Evolutionary conservation across 2,113 vertebrate genomes (phyloP).

Genomic region (Erpornis zantholeuca): DNA sequence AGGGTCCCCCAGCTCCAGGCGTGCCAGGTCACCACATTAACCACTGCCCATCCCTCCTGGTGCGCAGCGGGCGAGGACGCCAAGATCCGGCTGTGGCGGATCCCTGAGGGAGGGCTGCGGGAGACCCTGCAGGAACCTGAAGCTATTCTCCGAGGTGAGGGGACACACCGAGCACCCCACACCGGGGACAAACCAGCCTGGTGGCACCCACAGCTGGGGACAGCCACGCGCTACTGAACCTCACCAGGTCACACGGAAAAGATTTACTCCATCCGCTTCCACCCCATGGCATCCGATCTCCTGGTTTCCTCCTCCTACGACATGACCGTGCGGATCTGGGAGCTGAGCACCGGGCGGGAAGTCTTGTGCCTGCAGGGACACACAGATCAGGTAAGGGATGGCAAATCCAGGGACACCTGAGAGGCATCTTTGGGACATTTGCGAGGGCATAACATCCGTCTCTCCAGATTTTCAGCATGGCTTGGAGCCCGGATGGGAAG

Average conservation of each 20-base stretch:
- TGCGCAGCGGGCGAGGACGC: constrained; percentile 87
- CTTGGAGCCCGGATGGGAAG: constrained; percentile 90
- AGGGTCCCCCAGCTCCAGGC: rapidly evolving
- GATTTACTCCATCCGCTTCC: constrained; percentile 93
- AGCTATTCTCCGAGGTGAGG: constrained; percentile 82
- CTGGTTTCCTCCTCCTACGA: constrained; percentile 94
- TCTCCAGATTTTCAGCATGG: constrained; percentile 88
- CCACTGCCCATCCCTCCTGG: not conserved
- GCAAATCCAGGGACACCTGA: not conserved
- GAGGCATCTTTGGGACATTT: rapidly evolving
- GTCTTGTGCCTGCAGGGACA: constrained; percentile 83
- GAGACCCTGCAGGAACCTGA: constrained; percentile 82
- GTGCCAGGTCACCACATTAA: rapidly evolving
- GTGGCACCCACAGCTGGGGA: not conserved
- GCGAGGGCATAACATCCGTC: not conserved
- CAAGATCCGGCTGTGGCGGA: constrained; percentile 88
- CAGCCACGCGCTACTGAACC: rapidly evolving
- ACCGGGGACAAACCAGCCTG: rapidly evolving
- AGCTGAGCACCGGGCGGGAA: constrained; percentile 70
- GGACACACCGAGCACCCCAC: not conserved
- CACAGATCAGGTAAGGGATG: constrained; percentile 84
- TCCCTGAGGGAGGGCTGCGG: constrained; percentile 81
- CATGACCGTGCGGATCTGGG: constrained; percentile 87
- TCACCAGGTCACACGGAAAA: constrained; percentile 90
- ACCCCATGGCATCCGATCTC: constrained; percentile 83